Evolutionary conservation across 2,113 vertebrate species (phyloP), one percentile per base, ranked within the genome.

Genomic region (Nanger granti): DNA sequence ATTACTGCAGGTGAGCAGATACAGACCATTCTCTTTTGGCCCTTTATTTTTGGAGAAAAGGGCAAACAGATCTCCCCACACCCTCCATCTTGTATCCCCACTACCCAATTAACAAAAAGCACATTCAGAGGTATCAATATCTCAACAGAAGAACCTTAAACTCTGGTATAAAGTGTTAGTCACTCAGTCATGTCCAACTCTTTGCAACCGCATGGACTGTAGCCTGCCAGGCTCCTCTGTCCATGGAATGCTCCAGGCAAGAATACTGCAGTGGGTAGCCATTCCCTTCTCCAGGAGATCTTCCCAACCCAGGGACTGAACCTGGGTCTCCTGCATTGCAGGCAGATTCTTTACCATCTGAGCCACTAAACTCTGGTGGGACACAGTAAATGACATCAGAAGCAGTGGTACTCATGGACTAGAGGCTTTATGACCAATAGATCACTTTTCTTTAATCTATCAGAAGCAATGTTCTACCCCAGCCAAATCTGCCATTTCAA

Each of bases 1-100:
- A 59, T 80, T 31, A 66, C 76, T 34, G 87, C 98, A 99, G 98
- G 98, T 98, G 97, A 98, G 98, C 91, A 95, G 80, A 97, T 94
- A 47, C 86, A 59, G 31, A 14, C 12, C 76, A 66, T 90, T 90
- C 29, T 5, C 6, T 47, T 60, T 95, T 15, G 91, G 95, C 28
- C 5, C 28, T 87, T 69, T 57, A 86, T 80, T 98, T 94, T 54
- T 37, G 44, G 37, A 93, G 64, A 69, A 54, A 93, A 97, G 62
- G 92, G 64, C 47, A 28, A 97, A 96, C 64, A 98, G 85, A 97
- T 98, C 97, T 15, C 7, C 60, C 49, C 15, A 15, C 86, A 92
- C n/a, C 76, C 66, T 91, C 57, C n/a, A 60, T 7, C 7, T 89
- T 60, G 54, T 57, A 76, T 87, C 66, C 64, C 69, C 10, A 41